phyloP scores from a whole-genome alignment of 2,113 vertebrate genomes.

The Tychaedon coryphoeus region DNA sequence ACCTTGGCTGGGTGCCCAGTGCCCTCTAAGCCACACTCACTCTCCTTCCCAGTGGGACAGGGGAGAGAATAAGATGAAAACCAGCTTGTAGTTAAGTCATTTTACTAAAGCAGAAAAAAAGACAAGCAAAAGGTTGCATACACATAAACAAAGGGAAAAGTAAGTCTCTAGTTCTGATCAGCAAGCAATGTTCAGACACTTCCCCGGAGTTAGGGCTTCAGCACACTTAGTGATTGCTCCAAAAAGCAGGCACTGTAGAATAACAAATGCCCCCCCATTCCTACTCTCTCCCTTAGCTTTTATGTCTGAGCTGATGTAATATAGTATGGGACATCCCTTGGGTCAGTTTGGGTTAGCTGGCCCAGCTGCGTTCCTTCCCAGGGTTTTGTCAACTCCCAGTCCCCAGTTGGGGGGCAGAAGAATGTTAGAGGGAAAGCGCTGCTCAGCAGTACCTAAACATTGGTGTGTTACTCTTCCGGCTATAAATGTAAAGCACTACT shows the following conservation, averaged over 20 bases:
- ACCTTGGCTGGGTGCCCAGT: neutral
- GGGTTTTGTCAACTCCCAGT: neutral
- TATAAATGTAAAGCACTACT: neutral
- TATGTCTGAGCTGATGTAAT: neutral
- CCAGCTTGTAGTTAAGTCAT: no score
- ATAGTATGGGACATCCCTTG: neutral
- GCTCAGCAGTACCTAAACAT: neutral
- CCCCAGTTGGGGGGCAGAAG: no score
- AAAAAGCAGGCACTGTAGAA: neutral
- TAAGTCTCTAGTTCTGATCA: neutral
- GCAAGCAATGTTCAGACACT: no score
- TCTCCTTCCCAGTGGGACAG: neutral
- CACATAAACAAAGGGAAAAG: neutral
- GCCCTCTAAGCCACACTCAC: neutral
- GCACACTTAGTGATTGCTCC: fast-evolving
- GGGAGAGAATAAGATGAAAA: neutral
- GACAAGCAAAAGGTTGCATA: neutral
- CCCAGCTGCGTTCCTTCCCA: neutral
- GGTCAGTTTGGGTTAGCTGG: neutral
- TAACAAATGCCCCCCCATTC: neutral
- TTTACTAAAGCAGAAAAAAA: neutral
- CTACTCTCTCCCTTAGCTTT: neutral
- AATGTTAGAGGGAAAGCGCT: no score
- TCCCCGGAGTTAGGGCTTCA: fast-evolving
- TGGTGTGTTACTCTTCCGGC: neutral